Conservation (phyloP, 2,888 invertebrate genomes). For the Apamea anceps region DNA sequence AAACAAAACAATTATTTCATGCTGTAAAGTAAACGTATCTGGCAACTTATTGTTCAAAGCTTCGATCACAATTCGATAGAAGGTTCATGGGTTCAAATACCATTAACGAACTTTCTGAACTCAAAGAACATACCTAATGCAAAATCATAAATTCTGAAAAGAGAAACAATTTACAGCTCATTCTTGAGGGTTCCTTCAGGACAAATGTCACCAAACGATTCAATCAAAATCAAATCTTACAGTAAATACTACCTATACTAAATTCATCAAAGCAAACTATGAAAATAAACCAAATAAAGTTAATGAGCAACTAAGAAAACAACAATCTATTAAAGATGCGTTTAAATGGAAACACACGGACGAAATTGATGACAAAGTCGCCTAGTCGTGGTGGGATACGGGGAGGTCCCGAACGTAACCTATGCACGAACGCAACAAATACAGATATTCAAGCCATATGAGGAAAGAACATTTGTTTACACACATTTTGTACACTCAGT, state of each 20-base stretch:
- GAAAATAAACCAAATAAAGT: neutral
- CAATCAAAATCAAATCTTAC: neutral
- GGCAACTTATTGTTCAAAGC: neutral
- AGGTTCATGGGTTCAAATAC: neutral
- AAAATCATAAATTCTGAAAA: neutral
- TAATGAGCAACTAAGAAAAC: neutral
- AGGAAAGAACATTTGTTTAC: neutral
- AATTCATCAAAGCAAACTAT: neutral
- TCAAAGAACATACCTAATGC: neutral
- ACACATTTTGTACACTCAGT: neutral
- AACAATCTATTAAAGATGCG: neutral
- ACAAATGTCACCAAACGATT: neutral
- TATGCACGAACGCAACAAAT: neutral
- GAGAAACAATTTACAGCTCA: neutral
- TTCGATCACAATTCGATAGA: neutral
- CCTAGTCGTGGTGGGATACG: constrained; percentile 15
- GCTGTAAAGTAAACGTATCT: neutral
- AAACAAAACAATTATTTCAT: neutral
- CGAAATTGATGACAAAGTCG: constrained; percentile 19
- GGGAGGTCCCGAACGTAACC: constrained; percentile 32
- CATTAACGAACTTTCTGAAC: neutral
- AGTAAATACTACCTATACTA: neutral
- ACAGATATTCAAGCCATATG: neutral
- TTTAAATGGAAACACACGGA: constrained; percentile 34
- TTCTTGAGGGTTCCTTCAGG: neutral